Evolutionary conservation across 2,888 invertebrate genomes (phyloP).

Genomic region (Chrysolina haemoptera): DNA sequence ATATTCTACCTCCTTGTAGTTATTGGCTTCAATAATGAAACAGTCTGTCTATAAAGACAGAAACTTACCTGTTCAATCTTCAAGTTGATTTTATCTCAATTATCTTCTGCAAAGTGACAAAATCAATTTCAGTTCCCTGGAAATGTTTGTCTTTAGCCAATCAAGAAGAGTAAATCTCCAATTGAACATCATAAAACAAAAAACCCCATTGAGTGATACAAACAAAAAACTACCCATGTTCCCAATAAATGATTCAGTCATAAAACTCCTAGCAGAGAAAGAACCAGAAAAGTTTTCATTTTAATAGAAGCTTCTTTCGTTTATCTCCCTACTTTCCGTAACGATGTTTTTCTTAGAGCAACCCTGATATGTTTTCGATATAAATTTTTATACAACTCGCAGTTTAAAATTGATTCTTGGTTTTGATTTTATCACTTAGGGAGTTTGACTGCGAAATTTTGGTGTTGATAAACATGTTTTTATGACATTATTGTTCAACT

Average conservation of each 20-base stretch:
- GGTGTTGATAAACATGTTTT: neutral
- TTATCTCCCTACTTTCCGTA: constrained; percentile 33
- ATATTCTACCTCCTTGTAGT: too few relatives aligned
- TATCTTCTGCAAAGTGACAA: too few relatives aligned
- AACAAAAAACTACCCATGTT: constrained; percentile 32
- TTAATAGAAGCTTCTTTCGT: constrained; percentile 35
- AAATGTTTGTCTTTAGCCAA: neutral
- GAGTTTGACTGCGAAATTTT: too few relatives aligned
- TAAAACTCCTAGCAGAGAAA: constrained; percentile 28
- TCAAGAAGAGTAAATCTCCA: neutral
- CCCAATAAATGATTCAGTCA: constrained; percentile 30
- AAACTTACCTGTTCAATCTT: too few relatives aligned
- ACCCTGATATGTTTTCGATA: constrained; percentile 44
- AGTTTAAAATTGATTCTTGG: too few relatives aligned
- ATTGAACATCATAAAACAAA: neutral
- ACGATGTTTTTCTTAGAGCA: constrained; percentile 36
- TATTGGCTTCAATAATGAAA: too few relatives aligned
- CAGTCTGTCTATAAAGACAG: too few relatives aligned
- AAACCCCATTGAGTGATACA: neutral
- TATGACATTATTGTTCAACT: too few relatives aligned
- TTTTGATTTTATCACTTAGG: too few relatives aligned
- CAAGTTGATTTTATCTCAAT: too few relatives aligned
- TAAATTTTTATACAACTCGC: too few relatives aligned
- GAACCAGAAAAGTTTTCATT: constrained; percentile 36
- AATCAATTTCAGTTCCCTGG: neutral